Percentiles rank a stretch among this genome's conserved stretches.
Evolutionary conservation across 2,113 vertebrate genomes (phyloP).

Genomic region (Herpailurus yagouaroundi): DNA sequence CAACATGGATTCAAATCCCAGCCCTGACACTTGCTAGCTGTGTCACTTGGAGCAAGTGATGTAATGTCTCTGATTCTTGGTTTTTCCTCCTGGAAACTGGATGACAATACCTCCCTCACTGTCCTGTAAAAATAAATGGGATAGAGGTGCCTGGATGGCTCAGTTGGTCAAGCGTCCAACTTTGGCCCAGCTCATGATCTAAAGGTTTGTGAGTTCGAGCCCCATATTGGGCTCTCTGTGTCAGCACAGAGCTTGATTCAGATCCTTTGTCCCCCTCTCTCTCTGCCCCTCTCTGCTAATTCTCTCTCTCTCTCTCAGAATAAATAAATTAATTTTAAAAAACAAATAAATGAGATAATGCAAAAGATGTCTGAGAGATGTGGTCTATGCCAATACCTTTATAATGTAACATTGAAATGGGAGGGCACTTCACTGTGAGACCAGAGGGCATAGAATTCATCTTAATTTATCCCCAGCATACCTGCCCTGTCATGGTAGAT

Average conservation of each 20-base stretch:
- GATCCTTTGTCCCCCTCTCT: too few relatives aligned
- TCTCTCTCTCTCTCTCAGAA: too few relatives aligned
- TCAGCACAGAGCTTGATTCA: too few relatives aligned
- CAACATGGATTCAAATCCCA: background rate
- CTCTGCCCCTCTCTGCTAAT: too few relatives aligned
- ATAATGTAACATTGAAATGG: background rate
- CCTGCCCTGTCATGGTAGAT: background rate
- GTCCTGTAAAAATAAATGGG: background rate
- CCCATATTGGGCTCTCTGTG: too few relatives aligned
- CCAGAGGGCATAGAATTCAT: background rate
- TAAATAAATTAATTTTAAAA: too few relatives aligned
- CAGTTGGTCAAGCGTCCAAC: too few relatives aligned
- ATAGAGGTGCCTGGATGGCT: too few relatives aligned
- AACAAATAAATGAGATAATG: background rate
- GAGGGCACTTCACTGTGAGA: background rate
- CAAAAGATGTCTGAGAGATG: background rate
- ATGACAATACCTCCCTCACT: background rate
- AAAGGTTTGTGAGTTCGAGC: too few relatives aligned
- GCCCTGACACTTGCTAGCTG: background rate
- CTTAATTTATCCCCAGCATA: background rate
- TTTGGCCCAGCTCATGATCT: too few relatives aligned
- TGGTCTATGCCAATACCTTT: background rate
- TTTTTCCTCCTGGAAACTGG: background rate
- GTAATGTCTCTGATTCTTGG: background rate
- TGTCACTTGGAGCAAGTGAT: background rate